A percentile compares a stretch with the other conserved stretches of the same genome.
Evolutionary conservation across 2,113 vertebrate genomes (phyloP).

Genomic region (Ammodytes dubius): DNA sequence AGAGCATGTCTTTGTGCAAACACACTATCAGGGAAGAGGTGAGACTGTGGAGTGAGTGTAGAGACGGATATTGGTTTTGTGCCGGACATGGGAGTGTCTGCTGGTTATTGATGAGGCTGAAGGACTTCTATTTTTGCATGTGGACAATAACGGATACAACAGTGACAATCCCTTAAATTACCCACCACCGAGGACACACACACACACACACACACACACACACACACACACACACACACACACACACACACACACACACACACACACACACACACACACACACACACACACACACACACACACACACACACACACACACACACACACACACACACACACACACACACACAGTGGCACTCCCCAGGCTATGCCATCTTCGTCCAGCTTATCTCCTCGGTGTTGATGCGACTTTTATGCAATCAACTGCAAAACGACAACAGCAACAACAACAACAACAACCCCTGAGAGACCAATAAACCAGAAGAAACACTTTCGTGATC

Average conservation of each 20-base stretch:
- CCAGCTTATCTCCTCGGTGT: not conserved
- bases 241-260: not conserved
- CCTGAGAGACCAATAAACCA: constrained; percentile 42
- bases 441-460: constrained; percentile 28
- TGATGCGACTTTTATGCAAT: constrained; percentile 36
- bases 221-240: constrained; percentile 17
- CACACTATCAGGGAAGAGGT: not conserved
- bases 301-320: not conserved
- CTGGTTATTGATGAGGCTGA: constrained; percentile 21
- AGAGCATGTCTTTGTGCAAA: not conserved
- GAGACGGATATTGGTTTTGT: constrained; percentile 24
- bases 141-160: constrained; percentile 24
- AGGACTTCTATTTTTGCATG: constrained; percentile 13
- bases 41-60: not conserved
- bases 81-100: not conserved
- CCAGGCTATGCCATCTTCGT: not conserved
- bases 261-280: constrained; percentile 18
- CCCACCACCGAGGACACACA: not conserved
- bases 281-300: not conserved
- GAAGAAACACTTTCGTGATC: constrained; percentile 60
- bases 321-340: constrained; percentile 13
- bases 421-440: constrained; percentile 6
- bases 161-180: constrained; percentile 16
- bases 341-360: not conserved
- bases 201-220: not conserved